A percentile compares a stretch with the other conserved stretches of the same genome.
phyloP scores from a whole-genome alignment of 2,888 invertebrate species.

The Cylloceria caligata region DNA sequence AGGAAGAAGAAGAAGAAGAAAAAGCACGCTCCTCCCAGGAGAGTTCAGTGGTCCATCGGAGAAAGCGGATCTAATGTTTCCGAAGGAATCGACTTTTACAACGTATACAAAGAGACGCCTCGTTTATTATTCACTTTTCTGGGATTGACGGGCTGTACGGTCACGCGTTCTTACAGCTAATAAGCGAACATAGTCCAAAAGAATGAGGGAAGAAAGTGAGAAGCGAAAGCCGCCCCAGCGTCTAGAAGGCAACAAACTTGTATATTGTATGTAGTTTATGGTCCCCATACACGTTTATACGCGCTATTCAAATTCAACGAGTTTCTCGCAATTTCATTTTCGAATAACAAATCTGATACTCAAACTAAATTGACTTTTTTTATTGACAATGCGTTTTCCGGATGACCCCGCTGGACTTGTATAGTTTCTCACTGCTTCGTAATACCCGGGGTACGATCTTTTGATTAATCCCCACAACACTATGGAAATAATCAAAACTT shows the following conservation, averaged over 20 bases:
- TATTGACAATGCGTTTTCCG: slow-evolving; percentile 7
- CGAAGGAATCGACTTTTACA: slow-evolving; percentile 46
- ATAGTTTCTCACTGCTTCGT: not conserved
- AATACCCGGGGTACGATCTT: slow-evolving; percentile 10
- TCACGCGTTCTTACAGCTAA: slow-evolving; percentile 49
- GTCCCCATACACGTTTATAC: slow-evolving; percentile 36
- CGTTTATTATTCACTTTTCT: slow-evolving; percentile 34
- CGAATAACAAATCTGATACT: slow-evolving; percentile 51
- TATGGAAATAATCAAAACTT: slow-evolving; percentile 15
- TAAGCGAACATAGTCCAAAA: slow-evolving; percentile 56
- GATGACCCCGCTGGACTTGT: slow-evolving; percentile 14
- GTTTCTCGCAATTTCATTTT: slow-evolving; percentile 12
- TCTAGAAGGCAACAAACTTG: not conserved
- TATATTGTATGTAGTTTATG: no score
- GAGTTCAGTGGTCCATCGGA: slow-evolving; percentile 27
- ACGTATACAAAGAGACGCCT: slow-evolving; percentile 34
- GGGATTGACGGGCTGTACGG: slow-evolving; percentile 16
- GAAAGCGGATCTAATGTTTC: slow-evolving; percentile 45
- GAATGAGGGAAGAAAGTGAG: slow-evolving; percentile 52
- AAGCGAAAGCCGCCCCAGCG: not conserved
- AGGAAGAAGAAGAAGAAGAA: no score
- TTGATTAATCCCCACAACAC: slow-evolving; percentile 23
- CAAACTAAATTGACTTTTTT: slow-evolving; percentile 35
- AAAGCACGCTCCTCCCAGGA: slow-evolving; percentile 33
- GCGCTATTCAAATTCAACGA: slow-evolving; percentile 56